Conservation (phyloP, 2,888 invertebrate genomes). For the Mythimna loreyi region DNA sequence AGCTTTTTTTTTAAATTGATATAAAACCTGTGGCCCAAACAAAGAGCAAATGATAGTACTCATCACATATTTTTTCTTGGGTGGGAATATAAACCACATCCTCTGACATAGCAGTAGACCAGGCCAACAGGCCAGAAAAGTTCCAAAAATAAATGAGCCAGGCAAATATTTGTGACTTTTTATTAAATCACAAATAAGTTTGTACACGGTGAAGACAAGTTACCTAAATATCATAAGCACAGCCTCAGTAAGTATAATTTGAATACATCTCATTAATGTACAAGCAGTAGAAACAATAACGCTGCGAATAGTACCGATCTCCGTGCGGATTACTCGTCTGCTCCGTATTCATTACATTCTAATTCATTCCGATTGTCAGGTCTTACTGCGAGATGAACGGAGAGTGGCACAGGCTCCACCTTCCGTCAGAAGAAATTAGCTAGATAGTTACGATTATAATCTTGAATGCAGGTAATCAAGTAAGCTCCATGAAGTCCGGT, state of each 20-base stretch:
- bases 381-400: constrained; percentile 5
- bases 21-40: too few species aligned
- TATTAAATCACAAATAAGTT: too few species aligned
- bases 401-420: background rate
- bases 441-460: background rate
- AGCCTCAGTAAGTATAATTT: constrained; percentile 9
- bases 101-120: too few species aligned
- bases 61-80: too few species aligned
- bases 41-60: too few species aligned
- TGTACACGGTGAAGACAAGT: too few species aligned
- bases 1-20: too few species aligned
- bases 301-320: constrained; percentile 1
- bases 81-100: too few species aligned
- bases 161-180: too few species aligned
- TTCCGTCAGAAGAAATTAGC: background rate
- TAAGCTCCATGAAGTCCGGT: background rate
- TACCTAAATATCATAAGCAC: constrained; percentile 6
- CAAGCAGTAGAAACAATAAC: constrained; percentile 18
- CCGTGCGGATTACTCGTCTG: constrained; percentile 18
- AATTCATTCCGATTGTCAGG: constrained; percentile 42
- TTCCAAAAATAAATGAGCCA: too few species aligned
- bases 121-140: too few species aligned
- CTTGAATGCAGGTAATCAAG: background rate
- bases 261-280: constrained; percentile 22
- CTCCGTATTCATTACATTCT: constrained; percentile 53